Conservation (phyloP, 2,113 vertebrate species). For the Lampris megalopsis region DNA sequence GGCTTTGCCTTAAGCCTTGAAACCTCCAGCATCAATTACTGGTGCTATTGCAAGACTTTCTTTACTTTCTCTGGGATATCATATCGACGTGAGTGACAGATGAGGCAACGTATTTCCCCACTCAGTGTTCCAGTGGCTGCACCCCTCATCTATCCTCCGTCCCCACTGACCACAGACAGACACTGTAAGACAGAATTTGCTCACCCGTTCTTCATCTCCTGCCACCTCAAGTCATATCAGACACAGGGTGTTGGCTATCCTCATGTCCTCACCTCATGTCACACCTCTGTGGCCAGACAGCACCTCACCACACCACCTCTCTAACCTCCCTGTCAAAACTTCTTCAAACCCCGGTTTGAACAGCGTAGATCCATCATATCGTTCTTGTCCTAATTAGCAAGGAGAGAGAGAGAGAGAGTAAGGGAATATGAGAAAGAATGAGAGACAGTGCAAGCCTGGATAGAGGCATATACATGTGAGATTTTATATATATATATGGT, state of each 20-base stretch:
- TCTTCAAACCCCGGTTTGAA: slow-evolving; percentile 38
- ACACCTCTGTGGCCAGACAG: slow-evolving; percentile 41
- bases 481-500: too few species aligned
- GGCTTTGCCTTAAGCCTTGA: neutral
- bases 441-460: neutral
- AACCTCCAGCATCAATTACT: neutral
- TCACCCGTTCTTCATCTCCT: slow-evolving; percentile 53
- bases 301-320: slow-evolving; percentile 35
- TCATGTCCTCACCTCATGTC: slow-evolving; percentile 35
- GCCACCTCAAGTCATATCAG: slow-evolving; percentile 64
- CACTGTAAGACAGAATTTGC: slow-evolving; percentile 49
- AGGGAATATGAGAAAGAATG: too few species aligned
- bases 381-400: slow-evolving; percentile 15
- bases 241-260: slow-evolving; percentile 49
- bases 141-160: slow-evolving; percentile 27
- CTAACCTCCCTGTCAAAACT: slow-evolving; percentile 57
- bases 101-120: slow-evolving; percentile 26
- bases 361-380: slow-evolving; percentile 41
- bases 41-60: too few species aligned
- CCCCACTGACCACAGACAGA: slow-evolving; percentile 45
- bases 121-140: neutral
- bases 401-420: slow-evolving; percentile 2
- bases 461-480: neutral
- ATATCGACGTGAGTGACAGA: slow-evolving; percentile 26
- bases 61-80: neutral